Base-by-base conservation (phyloP, 2,113 vertebrate species). In the Lampris incognitus region DNA sequence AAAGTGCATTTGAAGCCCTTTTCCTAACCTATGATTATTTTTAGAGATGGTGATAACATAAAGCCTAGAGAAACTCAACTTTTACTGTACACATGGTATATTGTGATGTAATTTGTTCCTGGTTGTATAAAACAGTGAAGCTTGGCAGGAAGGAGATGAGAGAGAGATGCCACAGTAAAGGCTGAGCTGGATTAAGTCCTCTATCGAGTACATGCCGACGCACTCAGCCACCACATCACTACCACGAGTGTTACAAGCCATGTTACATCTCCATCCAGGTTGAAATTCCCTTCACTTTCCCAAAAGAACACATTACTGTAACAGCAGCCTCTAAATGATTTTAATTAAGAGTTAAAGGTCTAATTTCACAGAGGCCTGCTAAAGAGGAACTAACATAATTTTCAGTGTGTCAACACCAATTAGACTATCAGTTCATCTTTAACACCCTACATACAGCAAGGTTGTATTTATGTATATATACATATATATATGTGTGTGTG, bases 301-400 rank as follows among this genome's bases (percentile, higher is more conserved):
- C 48, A 81, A 69, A 81, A 0, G 4, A 46, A 9, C 9, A 63
- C 75, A 76, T 80, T 66, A 74, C 58, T 50, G 10, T 9, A 85
- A 85, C 72, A 69, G 79, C 67, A 84, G 65, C 58, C 72, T 67
- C 76, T 60, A 83, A 59, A 48, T 63, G 80, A 69, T 44, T 90
- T 90, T 86, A 83, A 89, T 87, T 81, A 88, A 78, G 77, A 86
- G 44, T 66, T 49, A 42, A 40, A 49, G 73, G 83, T 90, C 82
- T 79, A 80, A 88, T 86, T 90, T 89, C 82, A 86, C 55, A 62
- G 60, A 69, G 44, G 56, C 52, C 10, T 50, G 66, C 71, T 66
- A 65, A 59, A 72, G 73, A 81, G 70, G 69, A 48, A 79, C 74
- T 81, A 52, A 62, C 69, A 79, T 83, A 62, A 54, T 49, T 66